Conservation (phyloP, 1,140 invertebrate species). For the Brachionus angularis region DNA sequence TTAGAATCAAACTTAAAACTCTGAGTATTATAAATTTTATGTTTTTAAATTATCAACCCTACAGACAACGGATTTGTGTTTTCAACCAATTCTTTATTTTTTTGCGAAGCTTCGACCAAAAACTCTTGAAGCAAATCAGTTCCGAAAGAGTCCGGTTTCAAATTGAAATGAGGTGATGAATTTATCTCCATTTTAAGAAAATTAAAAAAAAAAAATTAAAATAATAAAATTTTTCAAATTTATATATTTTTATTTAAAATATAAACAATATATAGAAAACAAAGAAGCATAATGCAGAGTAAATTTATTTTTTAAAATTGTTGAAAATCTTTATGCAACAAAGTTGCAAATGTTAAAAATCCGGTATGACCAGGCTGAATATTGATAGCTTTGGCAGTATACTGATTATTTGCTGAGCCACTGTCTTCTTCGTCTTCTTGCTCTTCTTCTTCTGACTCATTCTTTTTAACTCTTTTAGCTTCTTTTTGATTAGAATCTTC, state of each 20-base stretch:
- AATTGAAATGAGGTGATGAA: slow-evolving; percentile 34
- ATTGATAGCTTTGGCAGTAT: slow-evolving; percentile 12
- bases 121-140: slow-evolving; percentile 36
- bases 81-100: neutral
- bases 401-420: neutral
- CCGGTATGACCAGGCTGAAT: slow-evolving; percentile 43
- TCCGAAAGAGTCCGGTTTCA: neutral
- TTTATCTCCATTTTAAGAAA: neutral
- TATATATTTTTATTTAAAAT: neutral
- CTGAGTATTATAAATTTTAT: no score
- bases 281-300: no score
- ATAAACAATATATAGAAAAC: no score
- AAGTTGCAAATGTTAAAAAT: slow-evolving; percentile 42
- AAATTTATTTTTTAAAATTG: neutral
- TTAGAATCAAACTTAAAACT: slow-evolving; percentile 2
- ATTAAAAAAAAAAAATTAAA: neutral
- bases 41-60: no score
- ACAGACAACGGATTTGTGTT: neutral
- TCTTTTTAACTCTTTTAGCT: neutral
- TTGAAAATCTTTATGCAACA: slow-evolving; percentile 42
- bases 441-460: neutral
- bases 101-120: neutral
- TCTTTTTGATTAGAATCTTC: slow-evolving; percentile 1
- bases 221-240: neutral
- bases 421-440: slow-evolving; percentile 4